Base-by-base conservation (phyloP, 2,888 invertebrate genomes). In the Ernsta delagoae region DNA sequence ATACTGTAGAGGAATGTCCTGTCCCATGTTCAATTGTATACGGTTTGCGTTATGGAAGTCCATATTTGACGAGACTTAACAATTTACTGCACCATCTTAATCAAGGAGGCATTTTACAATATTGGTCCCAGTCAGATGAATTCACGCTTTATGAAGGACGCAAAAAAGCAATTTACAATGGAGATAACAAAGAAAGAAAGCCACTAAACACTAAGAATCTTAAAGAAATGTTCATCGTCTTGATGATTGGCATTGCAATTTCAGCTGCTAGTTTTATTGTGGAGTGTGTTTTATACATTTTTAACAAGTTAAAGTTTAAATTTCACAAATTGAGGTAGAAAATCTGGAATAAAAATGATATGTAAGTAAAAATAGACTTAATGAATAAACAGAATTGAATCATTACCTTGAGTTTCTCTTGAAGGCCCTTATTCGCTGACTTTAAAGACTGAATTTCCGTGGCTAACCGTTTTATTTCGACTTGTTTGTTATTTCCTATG, bases 321-420 rank as follows among this genome's bases (percentile, higher is more conserved):
- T 48, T 16, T 12, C 24, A 66, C 31, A 59, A 56, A 60, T 59
- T 59, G 59, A 71, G 65, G 4, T 61, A 57, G 16, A 50, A 39
- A 39, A 12, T 8, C 2, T 16, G 3, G 5, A 16, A n/a, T n/a
- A n/a, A 7, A 70, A 24, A 56, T 11, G 5, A 3, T 34, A 34
- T 56, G n/a, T 56, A 11, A n/a, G 16, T 9, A 24, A 50, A 56
- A 34, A 11, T 34, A 54, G 24, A n/a, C 4, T 2, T 53, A 53
- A 16, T 16, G 6, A 66, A 50, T 16, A 36, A 36, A 36, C 39
- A 6, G 39, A 5, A 39, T n/a, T 24, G 61, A 24, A 84, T 53
- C 16, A 24, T 84, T 81, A 96, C 96, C 94, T 95, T 95, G 83
- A 95, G 89, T 91, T 95, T 95, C 84, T 95, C 95, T 84, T 95